Evolutionary conservation across 2,797 vertebrate genomes (phyloP).

Genomic region (Eidolon dupreanum): DNA sequence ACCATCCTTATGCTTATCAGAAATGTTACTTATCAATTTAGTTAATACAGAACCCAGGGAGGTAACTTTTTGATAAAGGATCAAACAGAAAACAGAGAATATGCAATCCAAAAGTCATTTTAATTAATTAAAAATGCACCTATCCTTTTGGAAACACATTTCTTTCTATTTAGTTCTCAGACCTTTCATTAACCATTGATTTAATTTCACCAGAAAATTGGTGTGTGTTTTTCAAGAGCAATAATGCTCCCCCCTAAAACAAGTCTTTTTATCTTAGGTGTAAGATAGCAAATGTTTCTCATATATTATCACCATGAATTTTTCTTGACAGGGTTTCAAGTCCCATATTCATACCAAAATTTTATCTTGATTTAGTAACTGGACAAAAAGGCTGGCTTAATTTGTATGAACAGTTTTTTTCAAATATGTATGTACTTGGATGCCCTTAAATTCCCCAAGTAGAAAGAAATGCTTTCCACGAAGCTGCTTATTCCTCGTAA

Average conservation of each 20-base stretch:
- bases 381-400: constrained; percentile 80
- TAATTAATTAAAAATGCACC: constrained; percentile 47
- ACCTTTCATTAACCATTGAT: constrained; percentile 52
- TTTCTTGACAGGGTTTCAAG: constrained; percentile 82
- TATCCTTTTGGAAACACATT: constrained; percentile 47
- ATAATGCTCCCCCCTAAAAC: constrained; percentile 48
- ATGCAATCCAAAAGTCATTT: neutral
- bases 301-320: constrained; percentile 71
- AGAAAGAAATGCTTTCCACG: constrained; percentile 87
- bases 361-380: constrained; percentile 85
- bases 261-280: constrained; percentile 69
- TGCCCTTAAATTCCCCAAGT: constrained; percentile 89
- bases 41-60: constrained; percentile 38
- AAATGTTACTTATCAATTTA: constrained; percentile 20
- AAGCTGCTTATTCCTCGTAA: constrained; percentile 89
- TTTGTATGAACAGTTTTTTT: constrained; percentile 80
- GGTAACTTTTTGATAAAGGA: constrained; percentile 2
- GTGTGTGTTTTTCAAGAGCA: constrained; percentile 61
- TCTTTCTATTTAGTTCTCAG: constrained; percentile 10
- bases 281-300: constrained; percentile 72
- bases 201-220: constrained; percentile 62
- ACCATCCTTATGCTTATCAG: neutral
- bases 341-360: constrained; percentile 77
- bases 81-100: constrained; percentile 51
- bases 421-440: constrained; percentile 85